phyloP scores from a whole-genome alignment of 2,888 invertebrate genomes.

The Glaucopsyche alexis region DNA sequence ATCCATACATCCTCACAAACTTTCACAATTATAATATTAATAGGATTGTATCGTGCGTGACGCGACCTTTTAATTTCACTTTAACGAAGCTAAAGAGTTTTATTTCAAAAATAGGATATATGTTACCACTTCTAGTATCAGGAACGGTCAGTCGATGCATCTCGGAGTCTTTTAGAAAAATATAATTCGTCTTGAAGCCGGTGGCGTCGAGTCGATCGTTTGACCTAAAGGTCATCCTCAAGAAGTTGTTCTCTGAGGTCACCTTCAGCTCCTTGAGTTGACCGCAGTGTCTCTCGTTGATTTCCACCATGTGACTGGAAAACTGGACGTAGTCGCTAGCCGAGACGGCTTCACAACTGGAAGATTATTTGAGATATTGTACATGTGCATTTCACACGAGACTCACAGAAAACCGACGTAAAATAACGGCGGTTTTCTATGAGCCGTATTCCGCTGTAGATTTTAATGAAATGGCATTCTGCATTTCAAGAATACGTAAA shows the following conservation, averaged over 20 bases:
- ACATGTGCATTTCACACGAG: too few species aligned
- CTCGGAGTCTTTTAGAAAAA: slow-evolving; percentile 87
- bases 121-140: slow-evolving; percentile 55
- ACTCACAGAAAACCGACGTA: too few species aligned
- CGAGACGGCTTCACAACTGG: slow-evolving; percentile 92
- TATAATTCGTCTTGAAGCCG: slow-evolving; percentile 95
- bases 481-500: too few species aligned
- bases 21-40: too few species aligned
- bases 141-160: slow-evolving; percentile 69
- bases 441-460: too few species aligned
- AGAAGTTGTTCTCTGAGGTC: slow-evolving; percentile 93
- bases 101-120: background rate
- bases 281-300: slow-evolving; percentile 92
- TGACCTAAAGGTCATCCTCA: slow-evolving; percentile 95
- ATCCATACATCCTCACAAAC: too few species aligned
- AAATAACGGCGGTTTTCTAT: too few species aligned
- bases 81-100: too few species aligned
- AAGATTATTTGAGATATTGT: slow-evolving; percentile 43
- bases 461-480: too few species aligned
- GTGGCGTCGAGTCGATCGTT: slow-evolving; percentile 96
- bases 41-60: too few species aligned
- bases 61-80: too few species aligned
- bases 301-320: slow-evolving; percentile 93
- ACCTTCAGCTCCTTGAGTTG: slow-evolving; percentile 87
- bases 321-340: slow-evolving; percentile 98